These are phyloP conservation scores for Nasua narica DNA, from an alignment of 2,797 vertebrate species.

Conservation along the genomic window DNA sequence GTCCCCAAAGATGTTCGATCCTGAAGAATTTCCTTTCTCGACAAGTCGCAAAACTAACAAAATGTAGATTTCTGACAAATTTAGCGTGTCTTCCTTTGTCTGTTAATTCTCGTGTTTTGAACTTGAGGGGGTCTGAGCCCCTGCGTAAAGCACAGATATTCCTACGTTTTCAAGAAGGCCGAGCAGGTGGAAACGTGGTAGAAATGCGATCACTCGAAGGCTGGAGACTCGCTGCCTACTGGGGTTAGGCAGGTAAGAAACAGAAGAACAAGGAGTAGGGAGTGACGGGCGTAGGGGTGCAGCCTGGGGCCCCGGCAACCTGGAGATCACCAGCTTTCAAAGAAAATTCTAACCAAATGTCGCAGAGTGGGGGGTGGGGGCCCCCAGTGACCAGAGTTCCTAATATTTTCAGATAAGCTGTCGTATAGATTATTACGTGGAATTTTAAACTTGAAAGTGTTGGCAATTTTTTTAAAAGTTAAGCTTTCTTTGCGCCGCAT, in stretches of 20 bases:
- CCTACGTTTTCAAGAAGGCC: not conserved
- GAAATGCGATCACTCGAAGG: not conserved
- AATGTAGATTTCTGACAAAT: not conserved
- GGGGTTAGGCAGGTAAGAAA: not conserved
- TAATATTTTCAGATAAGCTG: not conserved
- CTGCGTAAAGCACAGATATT: not conserved
- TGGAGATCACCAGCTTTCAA: not conserved
- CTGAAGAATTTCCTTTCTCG: not conserved
- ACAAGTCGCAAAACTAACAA: not conserved
- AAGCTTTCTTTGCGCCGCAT: not conserved
- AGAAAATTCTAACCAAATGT: not conserved
- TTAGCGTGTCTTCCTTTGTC: not conserved
- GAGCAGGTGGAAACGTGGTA: not conserved
- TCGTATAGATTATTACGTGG: not conserved
- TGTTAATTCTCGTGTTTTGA: not conserved
- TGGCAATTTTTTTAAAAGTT: not conserved
- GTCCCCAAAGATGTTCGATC: not conserved
- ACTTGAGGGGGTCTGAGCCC: not conserved
- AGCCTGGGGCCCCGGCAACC: fast-evolving
- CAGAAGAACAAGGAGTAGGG: too few relatives aligned
- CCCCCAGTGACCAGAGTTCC: not conserved
- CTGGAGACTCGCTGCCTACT: not conserved
- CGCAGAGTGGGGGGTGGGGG: not conserved
- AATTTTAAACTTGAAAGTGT: not conserved
- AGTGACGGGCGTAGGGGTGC: fast-evolving